Percentiles rank a stretch among this genome's conserved stretches.
These are phyloP conservation scores for Camarhynchus parvulus DNA, from an alignment of 2,113 vertebrate species.

Conservation along the genomic window DNA sequence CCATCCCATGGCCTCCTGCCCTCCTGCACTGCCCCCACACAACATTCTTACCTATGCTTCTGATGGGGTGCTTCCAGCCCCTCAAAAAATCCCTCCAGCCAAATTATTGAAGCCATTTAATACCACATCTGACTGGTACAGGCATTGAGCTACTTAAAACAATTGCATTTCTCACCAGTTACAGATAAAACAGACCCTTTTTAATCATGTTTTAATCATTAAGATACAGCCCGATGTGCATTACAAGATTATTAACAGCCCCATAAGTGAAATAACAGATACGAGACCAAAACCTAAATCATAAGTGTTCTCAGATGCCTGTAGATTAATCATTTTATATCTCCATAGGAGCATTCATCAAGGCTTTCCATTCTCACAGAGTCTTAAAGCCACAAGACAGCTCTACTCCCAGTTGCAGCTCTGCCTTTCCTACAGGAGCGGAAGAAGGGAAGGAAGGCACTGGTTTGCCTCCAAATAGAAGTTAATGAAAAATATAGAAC, in stretches of 20 bases:
- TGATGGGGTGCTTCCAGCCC: background rate
- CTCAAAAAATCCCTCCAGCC: background rate
- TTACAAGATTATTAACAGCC: background rate
- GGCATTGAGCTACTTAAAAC: background rate
- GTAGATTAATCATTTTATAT: conserved; percentile 10
- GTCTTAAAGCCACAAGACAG: background rate
- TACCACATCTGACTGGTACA: background rate
- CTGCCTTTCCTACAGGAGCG: background rate
- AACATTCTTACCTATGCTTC: background rate
- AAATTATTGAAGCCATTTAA: background rate
- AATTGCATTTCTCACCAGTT: background rate
- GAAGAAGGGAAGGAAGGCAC: background rate
- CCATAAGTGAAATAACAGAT: background rate
- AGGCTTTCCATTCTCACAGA: background rate
- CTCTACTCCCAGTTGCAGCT: background rate
- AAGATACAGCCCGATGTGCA: background rate
- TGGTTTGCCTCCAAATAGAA: background rate
- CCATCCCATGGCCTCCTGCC: background rate
- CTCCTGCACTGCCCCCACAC: background rate
- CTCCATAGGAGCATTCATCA: background rate
- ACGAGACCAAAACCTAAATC: background rate
- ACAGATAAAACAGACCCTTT: background rate
- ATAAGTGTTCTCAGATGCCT: background rate
- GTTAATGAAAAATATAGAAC: background rate
- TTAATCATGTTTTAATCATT: background rate